Evolutionary conservation across 2,113 vertebrate genomes (phyloP).

Genomic region (Trematomus loennbergii): DNA sequence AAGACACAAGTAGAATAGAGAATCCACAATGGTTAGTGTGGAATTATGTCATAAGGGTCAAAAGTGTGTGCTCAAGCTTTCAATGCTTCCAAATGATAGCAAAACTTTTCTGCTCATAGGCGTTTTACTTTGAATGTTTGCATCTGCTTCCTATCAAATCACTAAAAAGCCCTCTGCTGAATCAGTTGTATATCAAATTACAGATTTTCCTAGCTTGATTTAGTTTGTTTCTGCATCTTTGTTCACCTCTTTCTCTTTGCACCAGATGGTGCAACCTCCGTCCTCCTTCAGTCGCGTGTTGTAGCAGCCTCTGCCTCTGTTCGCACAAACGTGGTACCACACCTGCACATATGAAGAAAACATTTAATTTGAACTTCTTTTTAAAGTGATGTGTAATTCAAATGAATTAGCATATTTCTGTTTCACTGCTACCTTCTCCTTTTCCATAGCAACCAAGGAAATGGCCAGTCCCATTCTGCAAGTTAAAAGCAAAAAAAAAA

Average conservation of each 20-base stretch:
- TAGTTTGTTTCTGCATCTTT: neutral
- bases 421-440: no score
- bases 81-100: neutral
- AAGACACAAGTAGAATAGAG: neutral
- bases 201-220: neutral
- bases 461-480: slow-evolving; percentile 97
- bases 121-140: neutral
- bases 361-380: no score
- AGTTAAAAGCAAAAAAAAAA: slow-evolving; percentile 36
- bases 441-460: slow-evolving; percentile 95
- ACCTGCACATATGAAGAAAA: slow-evolving; percentile 87
- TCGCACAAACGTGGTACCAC: slow-evolving; percentile 96
- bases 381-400: no score
- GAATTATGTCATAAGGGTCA: neutral
- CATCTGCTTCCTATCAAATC: slow-evolving; percentile 11
- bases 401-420: no score
- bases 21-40: neutral
- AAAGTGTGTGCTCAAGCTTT: slow-evolving; percentile 2
- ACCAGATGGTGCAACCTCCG: slow-evolving; percentile 99
- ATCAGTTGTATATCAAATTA: neutral
- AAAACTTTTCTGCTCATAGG: neutral
- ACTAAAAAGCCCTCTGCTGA: neutral
- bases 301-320: slow-evolving; percentile 93
- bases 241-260: slow-evolving; percentile 89
- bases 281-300: slow-evolving; percentile 96